Base-by-base conservation (phyloP, 2,113 vertebrate species). In the Macquaria australasica region DNA sequence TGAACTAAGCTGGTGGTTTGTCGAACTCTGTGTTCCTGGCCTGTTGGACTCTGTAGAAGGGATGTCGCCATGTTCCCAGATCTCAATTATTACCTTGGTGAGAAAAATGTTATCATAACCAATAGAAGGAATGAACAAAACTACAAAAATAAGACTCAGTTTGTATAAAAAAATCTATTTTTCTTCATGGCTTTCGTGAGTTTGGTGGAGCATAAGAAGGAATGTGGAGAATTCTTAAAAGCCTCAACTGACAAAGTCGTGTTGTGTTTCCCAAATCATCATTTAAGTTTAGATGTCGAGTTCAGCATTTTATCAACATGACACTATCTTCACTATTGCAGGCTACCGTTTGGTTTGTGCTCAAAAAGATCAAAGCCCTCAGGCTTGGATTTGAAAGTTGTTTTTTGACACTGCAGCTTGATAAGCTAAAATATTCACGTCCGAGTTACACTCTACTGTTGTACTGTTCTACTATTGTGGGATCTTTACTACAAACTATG, bases 161-260 rank as follows among this genome's bases (percentile, higher is more conserved):
- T 73, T 14, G 1, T 16, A 16, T 6, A 11, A 74, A 56, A 67
- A 64, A 37, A 77, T 0, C 20, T 2, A 0, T 37, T 0, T 23
- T 20, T 16, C 53, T 51, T 39, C 9, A 34, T 67, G 53, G 37
- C 60, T 45, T 77, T 60, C 34, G 14, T 60, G 39, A 41, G 56
- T 39, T 50, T 87, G n/a, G 50, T 28, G 59, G 25, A 66, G 34
- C 5, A 62, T 3, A 53, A 28, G 43, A 72, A 16, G 23, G 12
- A 14, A 60, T 18, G 20, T 77, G 34, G 34, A 28, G 7, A 48
- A 20, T 77, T 56, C 2, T 39, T 51, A 12, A 50, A 59, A 41
- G 0, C 28, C 18, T 60, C 34, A 21, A 18, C 56, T 34, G 66
- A 77, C 50, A 25, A 8, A 12, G 25, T 25, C 48, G 28, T 56